These are phyloP conservation scores for Rousettus madagascariensis DNA, from an alignment of 2,797 vertebrate species.

Conservation along the genomic window DNA sequence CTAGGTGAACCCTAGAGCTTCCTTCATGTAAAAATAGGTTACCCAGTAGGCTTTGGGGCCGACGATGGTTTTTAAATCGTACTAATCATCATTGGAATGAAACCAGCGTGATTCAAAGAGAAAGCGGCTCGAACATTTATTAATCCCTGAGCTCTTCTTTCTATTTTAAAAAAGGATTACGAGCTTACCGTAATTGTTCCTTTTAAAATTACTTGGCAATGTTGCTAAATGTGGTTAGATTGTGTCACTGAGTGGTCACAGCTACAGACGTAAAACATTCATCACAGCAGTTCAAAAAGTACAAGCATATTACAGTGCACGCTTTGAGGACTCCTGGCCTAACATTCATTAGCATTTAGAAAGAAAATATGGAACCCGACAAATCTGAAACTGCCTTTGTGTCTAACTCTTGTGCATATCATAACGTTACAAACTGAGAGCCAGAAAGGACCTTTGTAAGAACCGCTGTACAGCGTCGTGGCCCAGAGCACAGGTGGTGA, in stretches of 20 bases:
- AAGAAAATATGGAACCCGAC: neutral
- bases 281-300: neutral
- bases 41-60: neutral
- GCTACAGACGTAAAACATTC: neutral
- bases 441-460: neutral
- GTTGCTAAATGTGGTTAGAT: neutral
- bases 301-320: neutral
- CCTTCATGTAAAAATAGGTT: neutral
- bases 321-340: neutral
- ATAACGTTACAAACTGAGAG: neutral
- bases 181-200: neutral
- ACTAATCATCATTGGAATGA: conserved; percentile 50
- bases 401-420: neutral
- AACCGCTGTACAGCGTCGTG: too few species aligned
- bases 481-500: too few species aligned
- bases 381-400: neutral
- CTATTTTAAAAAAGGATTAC: conserved; percentile 40
- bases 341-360: neutral
- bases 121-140: neutral
- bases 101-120: conserved; percentile 43
- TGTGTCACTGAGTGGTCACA: neutral
- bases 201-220: neutral
- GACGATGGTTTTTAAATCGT: neutral
- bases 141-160: conserved; percentile 32
- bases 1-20: neutral